phyloP scores from a whole-genome alignment of 2,113 vertebrate species.

The Atrichornis clamosus region DNA sequence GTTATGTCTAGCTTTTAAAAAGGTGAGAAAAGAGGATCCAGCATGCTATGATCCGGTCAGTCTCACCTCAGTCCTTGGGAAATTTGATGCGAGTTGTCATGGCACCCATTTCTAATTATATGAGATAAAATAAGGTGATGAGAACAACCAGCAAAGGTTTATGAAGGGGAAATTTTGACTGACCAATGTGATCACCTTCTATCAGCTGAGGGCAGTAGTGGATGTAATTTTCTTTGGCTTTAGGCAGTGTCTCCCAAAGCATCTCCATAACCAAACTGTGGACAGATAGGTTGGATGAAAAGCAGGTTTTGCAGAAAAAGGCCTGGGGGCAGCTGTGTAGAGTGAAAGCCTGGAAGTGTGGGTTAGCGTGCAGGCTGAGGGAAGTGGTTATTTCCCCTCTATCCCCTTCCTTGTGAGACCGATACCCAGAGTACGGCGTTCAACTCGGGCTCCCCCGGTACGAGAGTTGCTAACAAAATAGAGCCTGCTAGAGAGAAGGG shows the following conservation, averaged over 20 bases:
- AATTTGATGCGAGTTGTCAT: not conserved
- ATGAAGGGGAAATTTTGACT: not conserved
- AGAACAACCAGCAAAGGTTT: not conserved
- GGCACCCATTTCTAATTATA: not conserved
- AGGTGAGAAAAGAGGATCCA: not conserved
- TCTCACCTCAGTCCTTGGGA: not conserved
- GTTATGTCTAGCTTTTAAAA: not conserved
- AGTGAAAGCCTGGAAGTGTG: not conserved
- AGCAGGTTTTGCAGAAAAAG: not conserved
- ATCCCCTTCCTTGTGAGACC: not conserved
- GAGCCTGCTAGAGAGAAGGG: fast-evolving
- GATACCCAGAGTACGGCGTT: not conserved
- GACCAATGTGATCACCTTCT: not conserved
- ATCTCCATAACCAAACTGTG: not conserved
- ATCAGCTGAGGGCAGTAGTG: not conserved
- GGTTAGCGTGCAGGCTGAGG: not conserved
- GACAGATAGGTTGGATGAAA: not conserved
- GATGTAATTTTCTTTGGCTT: not conserved
- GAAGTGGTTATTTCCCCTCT: not conserved
- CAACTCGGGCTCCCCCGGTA: not conserved
- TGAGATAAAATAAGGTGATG: not conserved
- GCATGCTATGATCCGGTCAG: not conserved
- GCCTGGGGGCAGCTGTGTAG: not conserved
- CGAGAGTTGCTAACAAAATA: not conserved
- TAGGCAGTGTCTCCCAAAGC: not conserved